A percentile compares a stretch with the other conserved stretches of the same genome.
phyloP scores from a whole-genome alignment of 2,113 vertebrate species.

The Phylloscopus whistleri region DNA sequence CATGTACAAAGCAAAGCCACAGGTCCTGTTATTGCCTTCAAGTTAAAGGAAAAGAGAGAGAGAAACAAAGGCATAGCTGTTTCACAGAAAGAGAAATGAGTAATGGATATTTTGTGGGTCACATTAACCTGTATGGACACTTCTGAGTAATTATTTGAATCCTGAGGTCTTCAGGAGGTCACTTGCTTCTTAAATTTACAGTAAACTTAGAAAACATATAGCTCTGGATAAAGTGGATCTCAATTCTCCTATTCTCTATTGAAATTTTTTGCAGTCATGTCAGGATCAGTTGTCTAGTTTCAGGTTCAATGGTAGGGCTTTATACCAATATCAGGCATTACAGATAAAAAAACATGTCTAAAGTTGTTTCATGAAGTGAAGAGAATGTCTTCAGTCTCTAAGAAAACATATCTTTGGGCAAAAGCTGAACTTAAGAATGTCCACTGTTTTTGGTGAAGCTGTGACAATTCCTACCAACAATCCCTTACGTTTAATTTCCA shows the following conservation, averaged over 20 bases:
- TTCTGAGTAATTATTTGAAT: conserved; percentile 18
- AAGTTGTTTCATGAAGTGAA: neutral
- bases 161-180: conserved; percentile 8
- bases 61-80: conserved; percentile 28
- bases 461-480: neutral
- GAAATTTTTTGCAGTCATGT: neutral
- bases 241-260: neutral
- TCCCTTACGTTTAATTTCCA: neutral
- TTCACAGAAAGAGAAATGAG: conserved; percentile 15
- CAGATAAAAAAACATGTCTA: neutral
- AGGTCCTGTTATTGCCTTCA: conserved; percentile 15
- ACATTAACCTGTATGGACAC: neutral
- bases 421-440: neutral
- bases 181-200: neutral
- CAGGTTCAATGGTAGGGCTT: neutral
- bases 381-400: neutral
- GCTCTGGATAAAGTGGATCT: neutral
- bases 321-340: neutral
- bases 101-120: conserved; percentile 21
- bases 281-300: neutral
- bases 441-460: neutral
- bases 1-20: neutral
- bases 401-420: neutral
- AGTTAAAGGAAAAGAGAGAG: neutral
- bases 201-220: neutral